phyloP scores from a whole-genome alignment of 1,140 invertebrate genomes.

The Drosophila oshimai region DNA sequence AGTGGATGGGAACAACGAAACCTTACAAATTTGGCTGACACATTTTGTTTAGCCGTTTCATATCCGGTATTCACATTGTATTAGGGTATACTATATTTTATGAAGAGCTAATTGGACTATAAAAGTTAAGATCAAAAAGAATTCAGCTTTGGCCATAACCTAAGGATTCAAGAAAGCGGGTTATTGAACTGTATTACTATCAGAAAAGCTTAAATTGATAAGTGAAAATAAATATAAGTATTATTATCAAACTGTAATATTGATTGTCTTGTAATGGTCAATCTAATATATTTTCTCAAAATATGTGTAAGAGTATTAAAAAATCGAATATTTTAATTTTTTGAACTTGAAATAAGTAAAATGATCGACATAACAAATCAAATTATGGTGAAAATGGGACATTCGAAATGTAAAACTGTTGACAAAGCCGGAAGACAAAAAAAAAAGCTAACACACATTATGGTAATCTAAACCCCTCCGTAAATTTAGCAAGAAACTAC shows the following conservation, averaged over 20 bases:
- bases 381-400: slow-evolving; percentile 17
- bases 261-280: too few relatives aligned
- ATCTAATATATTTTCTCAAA: too few relatives aligned
- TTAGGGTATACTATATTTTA: background rate
- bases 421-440: slow-evolving; percentile 23
- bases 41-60: background rate
- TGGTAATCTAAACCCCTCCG: slow-evolving; percentile 21
- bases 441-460: slow-evolving; percentile 9
- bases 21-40: slow-evolving; percentile 24
- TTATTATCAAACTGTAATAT: too few relatives aligned
- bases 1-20: slow-evolving; percentile 8
- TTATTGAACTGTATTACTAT: too few relatives aligned
- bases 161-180: too few relatives aligned
- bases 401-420: slow-evolving; percentile 30
- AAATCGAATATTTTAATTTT: background rate
- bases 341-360: slow-evolving; percentile 20
- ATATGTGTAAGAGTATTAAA: background rate
- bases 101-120: background rate
- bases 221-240: too few relatives aligned
- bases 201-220: too few relatives aligned
- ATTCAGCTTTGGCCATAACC: background rate
- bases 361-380: slow-evolving; percentile 1
- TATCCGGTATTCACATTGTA: slow-evolving; percentile 5
- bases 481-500: slow-evolving; percentile 30
- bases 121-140: background rate